These are phyloP conservation scores for Gymnocephalus cernua DNA, from an alignment of 2,113 vertebrate species.

Conservation along the genomic window DNA sequence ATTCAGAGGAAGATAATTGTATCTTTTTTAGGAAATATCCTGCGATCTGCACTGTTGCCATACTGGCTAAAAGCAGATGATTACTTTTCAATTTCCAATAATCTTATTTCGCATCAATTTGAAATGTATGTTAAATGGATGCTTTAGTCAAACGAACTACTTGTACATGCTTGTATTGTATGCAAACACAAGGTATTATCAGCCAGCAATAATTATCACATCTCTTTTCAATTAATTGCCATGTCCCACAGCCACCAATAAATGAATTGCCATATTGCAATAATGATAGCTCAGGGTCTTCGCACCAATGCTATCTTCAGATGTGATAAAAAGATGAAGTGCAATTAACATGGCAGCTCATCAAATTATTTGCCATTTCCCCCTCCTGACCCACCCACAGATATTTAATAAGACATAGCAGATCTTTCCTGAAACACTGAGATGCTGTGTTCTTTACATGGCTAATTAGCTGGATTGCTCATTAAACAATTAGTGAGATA, in stretches of 20 bases:
- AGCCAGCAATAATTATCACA: neutral
- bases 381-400: constrained; percentile 19
- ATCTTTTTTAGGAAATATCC: constrained; percentile 50
- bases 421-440: constrained; percentile 37
- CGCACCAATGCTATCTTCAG: neutral
- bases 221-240: neutral
- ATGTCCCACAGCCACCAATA: neutral
- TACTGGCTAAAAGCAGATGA: constrained; percentile 6
- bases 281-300: neutral
- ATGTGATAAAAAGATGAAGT: constrained; percentile 3
- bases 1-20: constrained; percentile 56
- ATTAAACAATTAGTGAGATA: constrained; percentile 58
- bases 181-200: neutral
- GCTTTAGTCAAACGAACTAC: neutral
- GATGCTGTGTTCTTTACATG: constrained; percentile 35
- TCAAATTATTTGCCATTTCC: constrained; percentile 7
- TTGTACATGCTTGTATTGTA: neutral
- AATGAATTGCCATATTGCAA: neutral
- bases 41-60: constrained; percentile 20
- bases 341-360: constrained; percentile 9
- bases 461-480: constrained; percentile 53
- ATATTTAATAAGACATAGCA: constrained; percentile 35
- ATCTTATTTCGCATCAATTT: neutral
- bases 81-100: constrained; percentile 24
- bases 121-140: neutral